Evolutionary conservation across 2,113 vertebrate genomes (phyloP).

Genomic region (Apaloderma vittatum): DNA sequence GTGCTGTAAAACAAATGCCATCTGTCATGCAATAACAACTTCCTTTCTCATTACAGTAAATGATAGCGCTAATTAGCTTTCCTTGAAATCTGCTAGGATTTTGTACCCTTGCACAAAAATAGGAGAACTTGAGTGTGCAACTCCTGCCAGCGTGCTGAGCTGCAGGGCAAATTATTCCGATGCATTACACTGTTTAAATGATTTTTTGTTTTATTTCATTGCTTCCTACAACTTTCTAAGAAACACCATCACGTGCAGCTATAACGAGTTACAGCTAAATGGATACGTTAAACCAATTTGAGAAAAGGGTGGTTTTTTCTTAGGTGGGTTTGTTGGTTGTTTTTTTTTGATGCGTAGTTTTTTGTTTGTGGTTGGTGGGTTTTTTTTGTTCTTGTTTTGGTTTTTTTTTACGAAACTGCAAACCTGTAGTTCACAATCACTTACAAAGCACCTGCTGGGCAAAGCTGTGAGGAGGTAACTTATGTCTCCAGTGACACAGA

Average conservation of each 20-base stretch:
- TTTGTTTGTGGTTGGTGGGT: too few species aligned
- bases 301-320: not conserved
- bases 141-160: not conserved
- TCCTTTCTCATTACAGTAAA: constrained; percentile 72
- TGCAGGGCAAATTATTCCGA: not conserved
- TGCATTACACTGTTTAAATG: not conserved
- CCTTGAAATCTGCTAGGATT: constrained; percentile 67
- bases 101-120: constrained; percentile 35
- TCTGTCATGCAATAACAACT: constrained; percentile 70
- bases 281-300: not conserved
- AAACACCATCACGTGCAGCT: fast-evolving
- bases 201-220: not conserved
- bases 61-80: constrained; percentile 70
- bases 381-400: too few species aligned
- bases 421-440: not conserved
- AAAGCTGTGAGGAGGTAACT: not conserved
- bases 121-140: not conserved
- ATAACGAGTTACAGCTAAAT: not conserved
- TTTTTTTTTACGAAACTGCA: not conserved
- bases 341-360: too few species aligned
- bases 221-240: not conserved
- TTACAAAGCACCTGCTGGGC: not conserved
- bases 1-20: constrained; percentile 75
- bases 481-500: not conserved
- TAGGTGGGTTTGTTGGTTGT: too few species aligned